These are phyloP conservation scores for Agrilus cyanescens DNA, from an alignment of 2,888 invertebrate genomes.

Conservation along the genomic window DNA sequence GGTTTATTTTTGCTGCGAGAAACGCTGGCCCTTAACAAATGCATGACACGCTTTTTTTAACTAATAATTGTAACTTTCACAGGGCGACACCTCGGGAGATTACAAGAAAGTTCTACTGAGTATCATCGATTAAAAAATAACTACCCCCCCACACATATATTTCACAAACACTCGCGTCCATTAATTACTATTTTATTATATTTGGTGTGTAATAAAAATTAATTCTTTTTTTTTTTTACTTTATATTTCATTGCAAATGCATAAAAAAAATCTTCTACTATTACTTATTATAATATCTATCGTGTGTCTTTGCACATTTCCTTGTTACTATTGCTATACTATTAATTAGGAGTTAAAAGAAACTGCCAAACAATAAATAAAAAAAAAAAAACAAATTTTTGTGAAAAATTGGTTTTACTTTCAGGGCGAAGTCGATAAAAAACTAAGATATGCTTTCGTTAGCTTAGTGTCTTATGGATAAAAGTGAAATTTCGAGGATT, in stretches of 20 bases:
- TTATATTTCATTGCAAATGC: not conserved
- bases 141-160: constrained; percentile 20
- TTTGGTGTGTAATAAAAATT: too few species aligned
- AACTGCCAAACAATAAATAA: constrained; percentile 20
- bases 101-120: constrained; percentile 84
- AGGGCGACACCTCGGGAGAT: constrained; percentile 89
- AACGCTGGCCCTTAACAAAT: not conserved
- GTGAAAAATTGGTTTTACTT: constrained; percentile 27
- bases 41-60: constrained; percentile 11
- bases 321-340: too few species aligned
- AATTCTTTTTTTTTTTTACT: constrained; percentile 1
- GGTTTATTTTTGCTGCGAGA: too few species aligned
- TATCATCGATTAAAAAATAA: constrained; percentile 53
- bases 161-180: constrained; percentile 17
- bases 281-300: too few species aligned
- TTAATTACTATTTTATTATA: constrained; percentile 11
- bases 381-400: constrained; percentile 1
- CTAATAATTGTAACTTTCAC: constrained; percentile 36
- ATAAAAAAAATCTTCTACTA: constrained; percentile 3
- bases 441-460: constrained; percentile 53
- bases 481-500: constrained; percentile 3
- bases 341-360: not conserved
- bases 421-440: constrained; percentile 58
- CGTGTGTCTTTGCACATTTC: not conserved
- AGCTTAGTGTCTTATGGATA: constrained; percentile 37